Conservation (phyloP, 92 coral and sea anemone species). For the Epizoanthus ramosus region DNA sequence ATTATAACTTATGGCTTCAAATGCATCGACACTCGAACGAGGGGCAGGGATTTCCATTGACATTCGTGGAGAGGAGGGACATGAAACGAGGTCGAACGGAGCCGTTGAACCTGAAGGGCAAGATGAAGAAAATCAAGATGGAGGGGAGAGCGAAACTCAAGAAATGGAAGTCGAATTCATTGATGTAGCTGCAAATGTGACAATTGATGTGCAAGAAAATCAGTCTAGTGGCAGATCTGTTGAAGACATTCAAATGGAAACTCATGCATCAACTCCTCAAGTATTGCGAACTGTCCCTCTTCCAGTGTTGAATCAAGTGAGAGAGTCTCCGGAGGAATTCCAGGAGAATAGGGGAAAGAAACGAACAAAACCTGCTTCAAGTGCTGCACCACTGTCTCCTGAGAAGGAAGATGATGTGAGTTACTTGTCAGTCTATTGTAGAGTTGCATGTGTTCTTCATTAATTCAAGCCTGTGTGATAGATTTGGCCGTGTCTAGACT, state of each 20-base stretch:
- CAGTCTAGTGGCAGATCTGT: background rate
- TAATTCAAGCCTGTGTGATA: background rate
- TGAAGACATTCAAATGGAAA: constrained; percentile 14
- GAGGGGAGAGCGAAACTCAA: background rate
- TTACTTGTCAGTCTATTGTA: background rate
- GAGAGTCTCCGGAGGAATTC: constrained; percentile 77
- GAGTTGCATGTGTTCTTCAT: background rate
- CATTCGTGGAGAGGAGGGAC: constrained; percentile 13
- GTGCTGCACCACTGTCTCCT: constrained; percentile 73
- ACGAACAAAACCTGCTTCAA: constrained; percentile 45
- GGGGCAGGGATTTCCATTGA: background rate
- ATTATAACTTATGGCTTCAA: constrained; percentile 15
- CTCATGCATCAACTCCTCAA: constrained; percentile 38
- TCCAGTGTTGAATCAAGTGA: constrained; percentile 31
- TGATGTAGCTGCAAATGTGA: constrained; percentile 7
- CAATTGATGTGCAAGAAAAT: constrained; percentile 1
- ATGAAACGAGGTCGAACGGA: background rate
- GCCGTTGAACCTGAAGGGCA: background rate
- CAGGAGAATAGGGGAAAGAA: constrained; percentile 53
- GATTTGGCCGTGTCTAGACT: too few species aligned
- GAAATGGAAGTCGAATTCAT: constrained; percentile 24
- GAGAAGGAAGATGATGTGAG: constrained; percentile 86
- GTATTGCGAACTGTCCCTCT: constrained; percentile 36
- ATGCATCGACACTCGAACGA: background rate
- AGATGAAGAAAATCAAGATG: background rate